Conservation (phyloP, 1,140 invertebrate genomes). For the Platyscapa corneri region DNA sequence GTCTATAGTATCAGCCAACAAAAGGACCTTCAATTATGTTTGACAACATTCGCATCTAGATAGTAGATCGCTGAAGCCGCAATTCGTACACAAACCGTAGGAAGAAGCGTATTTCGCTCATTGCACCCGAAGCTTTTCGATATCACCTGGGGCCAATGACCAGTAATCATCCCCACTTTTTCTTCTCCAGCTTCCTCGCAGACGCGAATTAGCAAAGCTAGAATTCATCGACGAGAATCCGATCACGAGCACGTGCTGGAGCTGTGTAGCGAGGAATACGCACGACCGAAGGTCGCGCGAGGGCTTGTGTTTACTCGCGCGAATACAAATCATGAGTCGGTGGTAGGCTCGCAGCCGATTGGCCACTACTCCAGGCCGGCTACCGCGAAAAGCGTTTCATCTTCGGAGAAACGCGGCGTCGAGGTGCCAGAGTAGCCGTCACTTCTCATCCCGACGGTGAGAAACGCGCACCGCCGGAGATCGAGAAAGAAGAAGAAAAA, state of each 20-base stretch:
- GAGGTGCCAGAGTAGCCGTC: background rate
- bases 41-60: constrained; percentile 26
- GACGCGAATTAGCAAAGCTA: background rate
- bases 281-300: constrained; percentile 1
- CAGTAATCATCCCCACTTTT: constrained; percentile 20
- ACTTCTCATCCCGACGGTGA: constrained; percentile 49
- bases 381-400: constrained; percentile 33
- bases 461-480: constrained; percentile 43
- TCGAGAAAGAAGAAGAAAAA: constrained; percentile 3
- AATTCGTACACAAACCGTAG: background rate
- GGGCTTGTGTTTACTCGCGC: constrained; percentile 1
- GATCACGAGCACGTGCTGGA: constrained; percentile 7
- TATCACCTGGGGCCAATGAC: constrained; percentile 41
- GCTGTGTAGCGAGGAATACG: background rate
- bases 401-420: constrained; percentile 4
- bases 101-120: background rate
- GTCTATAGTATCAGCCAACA: background rate
- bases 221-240: no score
- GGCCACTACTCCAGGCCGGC: background rate
- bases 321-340: background rate
- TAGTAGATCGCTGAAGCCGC: background rate
- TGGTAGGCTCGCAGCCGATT: constrained; percentile 17
- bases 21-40: constrained; percentile 39
- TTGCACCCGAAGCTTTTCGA: constrained; percentile 24
- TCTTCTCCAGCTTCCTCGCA: background rate